Base-by-base conservation (phyloP, 53 echinoderm and acorn worm species). In the Henricia sp. region DNA sequence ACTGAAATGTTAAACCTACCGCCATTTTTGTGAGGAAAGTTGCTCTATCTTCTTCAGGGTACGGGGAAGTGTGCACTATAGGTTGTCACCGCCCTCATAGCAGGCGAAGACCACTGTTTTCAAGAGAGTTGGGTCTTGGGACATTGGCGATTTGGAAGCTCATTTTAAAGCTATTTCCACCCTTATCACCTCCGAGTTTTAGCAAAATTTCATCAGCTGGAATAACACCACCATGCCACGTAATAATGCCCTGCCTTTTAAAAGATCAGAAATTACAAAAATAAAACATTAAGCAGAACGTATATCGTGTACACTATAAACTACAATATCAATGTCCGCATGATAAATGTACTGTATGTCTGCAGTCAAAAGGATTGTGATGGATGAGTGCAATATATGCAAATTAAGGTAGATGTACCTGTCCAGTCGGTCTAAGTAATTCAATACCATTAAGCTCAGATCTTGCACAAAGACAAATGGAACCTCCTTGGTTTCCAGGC, bases 161-260 rank as follows among this genome's bases (percentile, higher is more conserved):
- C 74, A 74, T 74, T n/a, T 74, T 74, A 16, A 55, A 74, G n/a
- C 55, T 38, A 1, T 28, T 37, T 4, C 74, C 74, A 6, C 74
- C 74, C 23, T 56, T 54, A 32, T 74, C 74, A 12, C 74, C 74
- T 55, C 74, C 74, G 19, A 74, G 21, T 16, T 74, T 74, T 23
- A 74, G 19, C 74, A 55, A 54, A 0, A 74, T 39, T 32, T 74
- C 74, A 38, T 74, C 54, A 1, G 20, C 10, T 6, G 74, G 74
- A 28, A 53, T 74, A 2, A 74, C 36, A 19, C 39, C 39, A 0
- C 57, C 1, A 24, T 74, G 74, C 74, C 74, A 74, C 21, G 74
- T 74, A 10, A 74, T 25, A 4, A 11, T 34, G 38, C 74, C 74
- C 37, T 74, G 36, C 12, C 74, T 74, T 0, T 36, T 17, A 74